Percentiles rank a stretch among this genome's conserved stretches.
Evolutionary conservation across 2,113 vertebrate genomes (phyloP).

Genomic region (Monarcha castaneiventris): DNA sequence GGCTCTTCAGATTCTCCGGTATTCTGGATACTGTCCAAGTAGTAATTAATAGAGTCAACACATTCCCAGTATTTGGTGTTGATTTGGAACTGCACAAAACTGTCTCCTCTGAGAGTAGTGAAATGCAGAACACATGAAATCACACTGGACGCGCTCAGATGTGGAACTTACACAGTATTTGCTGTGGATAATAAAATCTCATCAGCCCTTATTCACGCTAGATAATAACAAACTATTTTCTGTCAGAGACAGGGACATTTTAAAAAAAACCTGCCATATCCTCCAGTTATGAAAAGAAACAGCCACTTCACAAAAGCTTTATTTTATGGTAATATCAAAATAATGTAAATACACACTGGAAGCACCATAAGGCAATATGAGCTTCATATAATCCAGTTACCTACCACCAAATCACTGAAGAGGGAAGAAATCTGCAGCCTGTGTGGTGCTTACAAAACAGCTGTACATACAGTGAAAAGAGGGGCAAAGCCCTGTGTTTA

Average conservation of each 20-base stretch:
- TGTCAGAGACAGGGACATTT: not conserved
- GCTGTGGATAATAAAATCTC: not conserved
- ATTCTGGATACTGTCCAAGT: slow-evolving; percentile 16
- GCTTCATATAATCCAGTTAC: not conserved
- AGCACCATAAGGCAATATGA: not conserved
- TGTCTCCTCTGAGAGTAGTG: not conserved
- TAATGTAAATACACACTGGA: not conserved
- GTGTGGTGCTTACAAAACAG: not conserved
- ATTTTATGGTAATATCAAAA: not conserved
- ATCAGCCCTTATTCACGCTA: slow-evolving; percentile 22
- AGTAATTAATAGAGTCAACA: slow-evolving; percentile 44
- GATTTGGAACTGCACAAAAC: not conserved
- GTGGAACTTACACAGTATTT: not conserved
- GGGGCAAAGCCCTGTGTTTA: not conserved
- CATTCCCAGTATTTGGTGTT: not conserved
- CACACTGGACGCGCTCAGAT: not conserved
- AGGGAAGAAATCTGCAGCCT: not conserved
- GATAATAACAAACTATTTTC: slow-evolving; percentile 5
- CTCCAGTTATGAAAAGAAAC: not conserved
- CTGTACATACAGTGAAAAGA: not conserved
- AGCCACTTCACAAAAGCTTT: slow-evolving; percentile 11
- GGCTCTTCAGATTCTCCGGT: not conserved
- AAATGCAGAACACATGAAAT: not conserved
- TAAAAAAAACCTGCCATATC: not conserved
- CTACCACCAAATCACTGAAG: not conserved